phyloP scores from a whole-genome alignment of 2,797 vertebrate genomes.

The Hyperoplus lanceolatus region DNA sequence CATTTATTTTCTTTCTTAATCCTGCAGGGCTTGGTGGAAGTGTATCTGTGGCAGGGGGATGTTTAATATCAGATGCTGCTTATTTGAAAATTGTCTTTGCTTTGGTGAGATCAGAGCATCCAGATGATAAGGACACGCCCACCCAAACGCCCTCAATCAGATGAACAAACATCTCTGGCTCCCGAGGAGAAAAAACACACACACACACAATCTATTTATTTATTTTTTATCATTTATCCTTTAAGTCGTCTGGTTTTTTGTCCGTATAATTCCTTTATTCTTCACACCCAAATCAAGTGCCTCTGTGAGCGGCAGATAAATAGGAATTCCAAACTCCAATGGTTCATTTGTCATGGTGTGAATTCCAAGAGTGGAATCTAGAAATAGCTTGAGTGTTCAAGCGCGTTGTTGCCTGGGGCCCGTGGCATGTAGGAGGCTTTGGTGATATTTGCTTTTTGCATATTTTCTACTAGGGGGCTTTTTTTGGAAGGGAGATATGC shows the following conservation, averaged over 20 bases:
- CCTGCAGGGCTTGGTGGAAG: conserved; percentile 59
- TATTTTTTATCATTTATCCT: conserved; percentile 86
- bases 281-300: conserved; percentile 87
- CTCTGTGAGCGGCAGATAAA: conserved; percentile 88
- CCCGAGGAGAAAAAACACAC: conserved; percentile 47
- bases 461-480: conserved; percentile 85
- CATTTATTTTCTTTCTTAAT: conserved; percentile 61
- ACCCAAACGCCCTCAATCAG: conserved; percentile 81
- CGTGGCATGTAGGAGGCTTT: conserved; percentile 90
- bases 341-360: conserved; percentile 90
- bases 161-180: conserved; percentile 78
- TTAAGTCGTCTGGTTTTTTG: conserved; percentile 84
- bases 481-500: conserved; percentile 80
- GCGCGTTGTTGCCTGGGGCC: conserved; percentile 86
- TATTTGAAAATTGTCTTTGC: conserved; percentile 68
- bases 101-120: conserved; percentile 74
- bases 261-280: conserved; percentile 88
- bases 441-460: conserved; percentile 90
- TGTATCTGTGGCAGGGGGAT: conserved; percentile 52
- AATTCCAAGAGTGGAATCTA: conserved; percentile 90
- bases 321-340: conserved; percentile 90
- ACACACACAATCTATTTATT: conserved; percentile 82
- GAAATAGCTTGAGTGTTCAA: conserved; percentile 89
- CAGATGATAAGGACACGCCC: conserved; percentile 81
- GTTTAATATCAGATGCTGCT: conserved; percentile 77